phyloP scores from a whole-genome alignment of 2,797 vertebrate genomes.

The Artibeus lituratus region DNA sequence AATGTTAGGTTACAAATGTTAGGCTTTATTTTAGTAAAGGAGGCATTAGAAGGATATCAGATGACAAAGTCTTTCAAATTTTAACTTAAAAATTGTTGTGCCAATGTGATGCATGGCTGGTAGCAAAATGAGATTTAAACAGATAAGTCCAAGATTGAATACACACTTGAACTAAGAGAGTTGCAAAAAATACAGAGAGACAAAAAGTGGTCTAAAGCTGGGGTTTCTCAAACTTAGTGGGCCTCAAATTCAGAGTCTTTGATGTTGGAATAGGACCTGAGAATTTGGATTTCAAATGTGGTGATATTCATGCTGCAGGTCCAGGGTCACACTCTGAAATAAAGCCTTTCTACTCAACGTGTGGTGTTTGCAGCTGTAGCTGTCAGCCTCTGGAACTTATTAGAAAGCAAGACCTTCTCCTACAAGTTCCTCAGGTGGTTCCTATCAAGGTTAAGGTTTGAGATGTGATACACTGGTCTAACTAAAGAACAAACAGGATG shows the following conservation, averaged over 20 bases:
- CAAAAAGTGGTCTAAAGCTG: neutral
- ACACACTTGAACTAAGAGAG: neutral
- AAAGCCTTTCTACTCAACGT: neutral
- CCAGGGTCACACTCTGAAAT: neutral
- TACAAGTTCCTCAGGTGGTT: neutral
- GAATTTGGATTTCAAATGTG: neutral
- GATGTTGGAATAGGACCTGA: neutral
- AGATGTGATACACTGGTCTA: neutral
- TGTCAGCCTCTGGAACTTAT: rapidly evolving
- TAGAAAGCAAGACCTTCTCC: neutral
- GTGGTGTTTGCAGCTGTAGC: neutral
- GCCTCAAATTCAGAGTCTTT: neutral
- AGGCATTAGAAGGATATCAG: neutral
- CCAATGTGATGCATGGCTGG: neutral
- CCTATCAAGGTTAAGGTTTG: neutral
- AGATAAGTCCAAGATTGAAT: neutral
- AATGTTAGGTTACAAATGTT: neutral
- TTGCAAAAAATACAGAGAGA: neutral
- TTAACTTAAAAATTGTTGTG: neutral
- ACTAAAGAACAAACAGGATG: neutral
- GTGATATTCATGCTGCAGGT: neutral
- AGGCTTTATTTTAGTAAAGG: neutral
- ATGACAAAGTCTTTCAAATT: neutral
- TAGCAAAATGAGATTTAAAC: neutral
- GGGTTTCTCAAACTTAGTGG: neutral